Percentiles rank a stretch among this genome's conserved stretches.
These are phyloP conservation scores for Planococcus citri DNA, from an alignment of 1,140 invertebrate genomes.

Conservation along the genomic window DNA sequence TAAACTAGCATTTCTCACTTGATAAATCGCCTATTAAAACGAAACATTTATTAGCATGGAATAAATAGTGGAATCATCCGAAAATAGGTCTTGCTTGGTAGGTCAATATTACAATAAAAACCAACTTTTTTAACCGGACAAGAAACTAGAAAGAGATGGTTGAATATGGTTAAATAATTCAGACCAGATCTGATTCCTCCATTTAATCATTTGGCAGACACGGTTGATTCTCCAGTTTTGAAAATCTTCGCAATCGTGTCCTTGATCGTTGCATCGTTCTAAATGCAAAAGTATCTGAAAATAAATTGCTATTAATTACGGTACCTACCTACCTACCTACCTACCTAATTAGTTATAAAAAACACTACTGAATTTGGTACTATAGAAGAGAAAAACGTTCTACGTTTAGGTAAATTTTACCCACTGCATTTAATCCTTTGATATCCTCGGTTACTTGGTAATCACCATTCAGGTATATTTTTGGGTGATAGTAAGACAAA, in stretches of 20 bases:
- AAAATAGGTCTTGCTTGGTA: no score
- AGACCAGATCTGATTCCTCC: conserved; percentile 17
- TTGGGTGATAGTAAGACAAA: background rate
- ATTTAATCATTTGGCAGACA: background rate
- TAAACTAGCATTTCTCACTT: no score
- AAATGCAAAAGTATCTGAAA: background rate
- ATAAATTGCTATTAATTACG: no score
- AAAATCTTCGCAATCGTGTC: conserved; percentile 22
- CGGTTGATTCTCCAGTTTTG: conserved; percentile 6
- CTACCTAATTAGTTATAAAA: no score
- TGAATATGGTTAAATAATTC: background rate
- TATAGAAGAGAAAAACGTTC: no score
- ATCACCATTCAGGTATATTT: background rate
- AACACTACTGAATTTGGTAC: no score
- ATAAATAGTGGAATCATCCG: no score
- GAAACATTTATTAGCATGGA: no score
- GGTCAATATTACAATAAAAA: background rate
- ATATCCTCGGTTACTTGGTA: background rate
- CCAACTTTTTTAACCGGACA: conserved; percentile 21
- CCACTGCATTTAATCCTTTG: background rate
- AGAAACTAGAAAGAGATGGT: background rate
- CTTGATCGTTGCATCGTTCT: conserved; percentile 9
- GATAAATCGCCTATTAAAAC: no score
- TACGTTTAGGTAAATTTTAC: background rate
- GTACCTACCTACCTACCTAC: no score